Percentiles rank a stretch among this genome's conserved stretches.
These are phyloP conservation scores for Volucella zonaria DNA, from an alignment of 2,888 invertebrate species.

Conservation along the genomic window DNA sequence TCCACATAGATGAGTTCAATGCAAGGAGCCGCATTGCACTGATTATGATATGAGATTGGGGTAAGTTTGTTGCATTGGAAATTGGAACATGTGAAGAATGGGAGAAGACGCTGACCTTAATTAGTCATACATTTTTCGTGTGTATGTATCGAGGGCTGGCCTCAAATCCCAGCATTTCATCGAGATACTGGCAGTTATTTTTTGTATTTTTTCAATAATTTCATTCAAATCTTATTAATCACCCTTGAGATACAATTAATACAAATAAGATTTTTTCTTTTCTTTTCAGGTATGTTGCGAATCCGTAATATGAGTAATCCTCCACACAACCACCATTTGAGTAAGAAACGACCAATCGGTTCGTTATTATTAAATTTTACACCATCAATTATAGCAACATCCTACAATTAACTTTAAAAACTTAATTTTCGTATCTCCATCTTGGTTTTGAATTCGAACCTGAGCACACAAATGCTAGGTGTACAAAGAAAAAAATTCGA, in stretches of 20 bases:
- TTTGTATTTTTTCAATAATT: too few species aligned
- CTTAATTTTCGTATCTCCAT: neutral
- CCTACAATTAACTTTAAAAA: conserved; percentile 27
- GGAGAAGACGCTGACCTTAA: conserved; percentile 30
- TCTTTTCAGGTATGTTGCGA: conserved; percentile 35
- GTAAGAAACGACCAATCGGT: conserved; percentile 38
- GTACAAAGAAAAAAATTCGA: conserved; percentile 1
- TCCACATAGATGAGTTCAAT: conserved; percentile 1
- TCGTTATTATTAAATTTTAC: conserved; percentile 20
- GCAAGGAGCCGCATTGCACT: conserved; percentile 1
- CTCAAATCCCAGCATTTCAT: too few species aligned
- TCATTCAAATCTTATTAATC: too few species aligned
- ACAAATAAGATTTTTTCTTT: neutral
- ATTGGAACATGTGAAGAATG: conserved; percentile 13
- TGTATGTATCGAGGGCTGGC: too few species aligned
- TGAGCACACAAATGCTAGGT: neutral
- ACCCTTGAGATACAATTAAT: too few species aligned
- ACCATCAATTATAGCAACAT: conserved; percentile 25
- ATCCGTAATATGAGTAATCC: neutral
- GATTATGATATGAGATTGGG: conserved; percentile 27
- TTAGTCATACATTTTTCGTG: neutral
- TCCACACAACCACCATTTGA: neutral
- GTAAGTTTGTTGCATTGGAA: conserved; percentile 19
- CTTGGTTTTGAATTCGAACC: neutral
- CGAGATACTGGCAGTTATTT: too few species aligned